These are phyloP conservation scores for Plusia festucae DNA, from an alignment of 2,888 invertebrate genomes.

Conservation along the genomic window DNA sequence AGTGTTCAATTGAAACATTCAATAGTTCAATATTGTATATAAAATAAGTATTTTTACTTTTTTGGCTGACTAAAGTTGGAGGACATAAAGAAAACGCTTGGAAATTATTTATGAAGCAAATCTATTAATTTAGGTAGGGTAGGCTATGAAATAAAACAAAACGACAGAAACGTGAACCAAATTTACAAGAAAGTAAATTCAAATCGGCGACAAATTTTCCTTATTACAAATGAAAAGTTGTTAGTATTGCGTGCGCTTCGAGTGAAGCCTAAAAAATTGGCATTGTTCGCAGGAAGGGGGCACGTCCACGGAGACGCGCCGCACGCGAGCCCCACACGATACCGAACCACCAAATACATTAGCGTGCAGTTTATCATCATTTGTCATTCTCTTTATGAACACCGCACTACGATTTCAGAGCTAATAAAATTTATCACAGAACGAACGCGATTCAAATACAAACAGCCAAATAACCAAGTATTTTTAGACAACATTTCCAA, in stretches of 20 bases:
- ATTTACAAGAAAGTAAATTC: constrained; percentile 18
- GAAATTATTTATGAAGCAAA: too few species aligned
- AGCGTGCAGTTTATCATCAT: constrained; percentile 18
- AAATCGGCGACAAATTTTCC: constrained; percentile 40
- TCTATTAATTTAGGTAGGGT: neutral
- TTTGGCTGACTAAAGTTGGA: too few species aligned
- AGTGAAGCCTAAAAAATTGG: constrained; percentile 18
- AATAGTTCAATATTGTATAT: too few species aligned
- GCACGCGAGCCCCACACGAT: constrained; percentile 33
- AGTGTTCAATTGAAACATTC: neutral
- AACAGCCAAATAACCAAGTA: constrained; percentile 21
- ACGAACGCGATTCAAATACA: constrained; percentile 15
- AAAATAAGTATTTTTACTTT: too few species aligned
- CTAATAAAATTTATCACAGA: constrained; percentile 16
- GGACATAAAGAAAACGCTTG: too few species aligned
- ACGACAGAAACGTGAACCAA: constrained; percentile 30
- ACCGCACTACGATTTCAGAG: constrained; percentile 18
- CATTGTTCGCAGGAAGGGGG: constrained; percentile 11
- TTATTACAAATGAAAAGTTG: constrained; percentile 40
- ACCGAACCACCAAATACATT: constrained; percentile 9
- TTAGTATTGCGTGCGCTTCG: constrained; percentile 35
- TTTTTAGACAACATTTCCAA: constrained; percentile 31
- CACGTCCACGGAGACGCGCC: constrained; percentile 10
- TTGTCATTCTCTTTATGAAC: constrained; percentile 37
- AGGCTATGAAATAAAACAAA: constrained; percentile 25